Base-by-base conservation (phyloP, 2,888 invertebrate genomes). In the Gibbula magus region DNA sequence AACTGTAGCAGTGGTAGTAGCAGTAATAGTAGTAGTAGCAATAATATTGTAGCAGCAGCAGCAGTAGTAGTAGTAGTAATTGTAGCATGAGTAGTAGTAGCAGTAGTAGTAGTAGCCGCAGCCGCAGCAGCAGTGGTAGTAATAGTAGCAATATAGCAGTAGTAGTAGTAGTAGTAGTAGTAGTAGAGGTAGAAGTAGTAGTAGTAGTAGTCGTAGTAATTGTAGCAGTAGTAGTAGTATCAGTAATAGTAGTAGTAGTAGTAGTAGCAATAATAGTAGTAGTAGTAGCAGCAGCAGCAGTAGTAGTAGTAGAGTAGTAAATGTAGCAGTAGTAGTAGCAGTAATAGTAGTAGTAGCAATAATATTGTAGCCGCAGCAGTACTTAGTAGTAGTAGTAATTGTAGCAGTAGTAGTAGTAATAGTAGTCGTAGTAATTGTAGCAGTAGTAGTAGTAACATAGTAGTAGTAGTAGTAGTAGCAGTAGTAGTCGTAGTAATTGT, bases 211-310 rank as follows among this genome's bases (percentile, higher is more conserved):
- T 35, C 53, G 56, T 22, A 79, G 75, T 35, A 75, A 39, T 75
- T 61, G 79, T 35, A 75, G 61, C 20, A 75, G 61, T 75, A 75
- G 79, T 56, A 56, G 61, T 45, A 79, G 61, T 56, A 73, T 35
- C 45, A 78, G 70, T 78, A 78, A 70, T 78, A 78, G 78, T 78
- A 78, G 78, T 78, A 78, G 78, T 78, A 78, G 78, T 78, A 78
- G 78, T 78, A 78, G 78, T 78, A 73, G 78, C 70, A 78, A 39
- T 74, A 78, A 51, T 78, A 78, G 51, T 78, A 73, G 20, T 29
- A 13, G 29, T 22, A 4, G 54, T 32, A 16, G 45, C 35, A 35
- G 66, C 35, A 77, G 66, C 35, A 77, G 66, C 66, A 77, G 66
- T 67, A 13, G 73, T 52, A 78, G 73, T 78, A 52, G 78, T 73